Evolutionary conservation across 2,888 invertebrate genomes (phyloP).

Genomic region (Girardia tigrina): DNA sequence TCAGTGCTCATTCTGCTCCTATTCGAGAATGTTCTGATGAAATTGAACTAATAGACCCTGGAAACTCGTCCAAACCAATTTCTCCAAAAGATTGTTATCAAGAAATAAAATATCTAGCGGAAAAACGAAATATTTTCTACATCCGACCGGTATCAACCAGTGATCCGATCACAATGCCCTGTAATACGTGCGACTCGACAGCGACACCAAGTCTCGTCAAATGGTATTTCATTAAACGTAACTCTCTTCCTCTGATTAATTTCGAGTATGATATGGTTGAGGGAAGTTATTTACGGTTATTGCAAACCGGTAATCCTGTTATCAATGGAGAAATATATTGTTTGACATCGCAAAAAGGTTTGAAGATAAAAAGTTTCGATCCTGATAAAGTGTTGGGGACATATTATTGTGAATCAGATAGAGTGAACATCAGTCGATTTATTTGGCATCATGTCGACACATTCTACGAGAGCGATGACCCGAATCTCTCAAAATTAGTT

Average conservation of each 20-base stretch:
- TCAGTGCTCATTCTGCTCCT: too few relatives aligned
- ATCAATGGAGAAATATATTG: background rate
- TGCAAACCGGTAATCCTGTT: background rate
- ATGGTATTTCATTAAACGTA: conserved; percentile 1
- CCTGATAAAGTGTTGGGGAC: conserved; percentile 14
- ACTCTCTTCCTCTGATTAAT: background rate
- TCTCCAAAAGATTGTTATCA: too few relatives aligned
- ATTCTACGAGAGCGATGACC: background rate
- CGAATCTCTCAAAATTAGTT: background rate
- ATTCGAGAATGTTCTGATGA: too few relatives aligned
- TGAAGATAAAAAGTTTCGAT: background rate
- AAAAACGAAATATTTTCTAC: background rate
- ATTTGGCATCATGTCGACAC: conserved; percentile 26
- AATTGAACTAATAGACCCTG: too few relatives aligned
- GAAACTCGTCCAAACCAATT: too few relatives aligned
- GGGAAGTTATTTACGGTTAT: background rate
- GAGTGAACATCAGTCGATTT: background rate
- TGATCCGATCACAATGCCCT: background rate
- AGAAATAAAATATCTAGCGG: too few relatives aligned
- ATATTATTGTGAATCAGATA: background rate
- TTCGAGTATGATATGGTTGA: background rate
- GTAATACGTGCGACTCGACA: background rate
- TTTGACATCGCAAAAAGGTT: background rate
- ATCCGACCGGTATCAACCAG: background rate
- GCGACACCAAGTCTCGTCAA: too few relatives aligned